These are phyloP conservation scores for Hemistola chrysoprasaria DNA, from an alignment of 2,888 invertebrate species.

Conservation along the genomic window DNA sequence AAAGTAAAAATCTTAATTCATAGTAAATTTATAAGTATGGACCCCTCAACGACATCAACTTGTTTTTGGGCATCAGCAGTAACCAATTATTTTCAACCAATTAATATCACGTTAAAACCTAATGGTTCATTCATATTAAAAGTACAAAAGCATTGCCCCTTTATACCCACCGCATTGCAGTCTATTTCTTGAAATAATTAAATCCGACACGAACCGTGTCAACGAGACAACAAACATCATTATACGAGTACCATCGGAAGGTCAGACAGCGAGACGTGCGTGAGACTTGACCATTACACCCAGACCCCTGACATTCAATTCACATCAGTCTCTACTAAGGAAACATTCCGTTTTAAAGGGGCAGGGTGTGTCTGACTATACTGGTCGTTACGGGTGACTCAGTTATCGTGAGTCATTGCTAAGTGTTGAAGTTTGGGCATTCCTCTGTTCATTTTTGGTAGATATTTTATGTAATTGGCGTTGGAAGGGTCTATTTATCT, in stretches of 20 bases:
- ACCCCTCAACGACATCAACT: too few relatives aligned
- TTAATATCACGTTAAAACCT: too few relatives aligned
- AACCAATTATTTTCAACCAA: too few relatives aligned
- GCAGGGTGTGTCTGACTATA: constrained; percentile 36
- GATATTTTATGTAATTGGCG: too few relatives aligned
- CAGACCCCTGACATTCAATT: constrained; percentile 38
- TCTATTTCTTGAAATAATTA: constrained; percentile 13
- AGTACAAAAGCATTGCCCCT: not conserved
- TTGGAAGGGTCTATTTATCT: too few relatives aligned
- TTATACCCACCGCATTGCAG: constrained; percentile 12
- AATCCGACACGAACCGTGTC: constrained; percentile 24
- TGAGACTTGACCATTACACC: constrained; percentile 43
- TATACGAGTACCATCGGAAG: constrained; percentile 28
- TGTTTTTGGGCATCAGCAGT: too few relatives aligned
- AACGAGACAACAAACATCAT: constrained; percentile 30
- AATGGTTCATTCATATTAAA: too few relatives aligned
- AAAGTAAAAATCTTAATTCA: too few relatives aligned
- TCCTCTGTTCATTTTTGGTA: constrained; percentile 34
- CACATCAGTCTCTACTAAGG: constrained; percentile 23
- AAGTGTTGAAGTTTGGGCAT: constrained; percentile 38
- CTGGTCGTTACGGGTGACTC: constrained; percentile 38
- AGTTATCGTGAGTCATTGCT: constrained; percentile 36
- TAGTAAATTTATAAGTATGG: too few relatives aligned
- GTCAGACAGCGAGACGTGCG: constrained; percentile 50
- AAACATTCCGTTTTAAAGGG: constrained; percentile 17